A percentile compares a stretch with the other conserved stretches of the same genome.
Conservation (phyloP, 1,140 invertebrate genomes). For the Micrasema minimum region DNA sequence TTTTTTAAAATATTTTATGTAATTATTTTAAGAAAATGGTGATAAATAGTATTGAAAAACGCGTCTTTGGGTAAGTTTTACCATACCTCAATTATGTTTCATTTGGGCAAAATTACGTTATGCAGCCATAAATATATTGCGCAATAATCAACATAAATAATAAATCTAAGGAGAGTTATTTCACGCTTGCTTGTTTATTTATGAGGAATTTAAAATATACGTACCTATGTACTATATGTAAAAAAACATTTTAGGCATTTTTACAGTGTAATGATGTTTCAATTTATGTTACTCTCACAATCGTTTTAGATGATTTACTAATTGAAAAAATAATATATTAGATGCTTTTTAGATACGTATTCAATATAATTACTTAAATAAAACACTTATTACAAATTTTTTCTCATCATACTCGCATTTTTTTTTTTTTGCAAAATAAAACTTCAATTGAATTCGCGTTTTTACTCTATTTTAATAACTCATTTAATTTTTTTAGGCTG, state of each 20-base stretch:
- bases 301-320: too few species aligned
- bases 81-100: slow-evolving; percentile 47
- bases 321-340: too few species aligned
- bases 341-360: too few species aligned
- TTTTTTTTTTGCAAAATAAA: too few species aligned
- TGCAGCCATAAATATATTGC: too few species aligned
- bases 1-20: neutral
- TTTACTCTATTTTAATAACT: too few species aligned
- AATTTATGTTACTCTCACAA: too few species aligned
- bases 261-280: neutral
- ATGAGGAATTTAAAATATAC: neutral
- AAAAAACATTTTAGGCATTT: neutral
- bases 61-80: slow-evolving; percentile 6
- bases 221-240: neutral
- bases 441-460: too few species aligned
- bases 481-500: too few species aligned
- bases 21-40: neutral
- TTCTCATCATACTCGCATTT: too few species aligned
- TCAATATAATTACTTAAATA: too few species aligned
- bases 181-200: slow-evolving; percentile 10
- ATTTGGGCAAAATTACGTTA: slow-evolving; percentile 33
- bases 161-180: slow-evolving; percentile 37
- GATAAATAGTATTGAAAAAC: slow-evolving; percentile 4
- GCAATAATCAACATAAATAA: slow-evolving; percentile 14
- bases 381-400: too few species aligned